Evolutionary conservation across 2,888 invertebrate species (phyloP).

Genomic region (Metalampra italica): DNA sequence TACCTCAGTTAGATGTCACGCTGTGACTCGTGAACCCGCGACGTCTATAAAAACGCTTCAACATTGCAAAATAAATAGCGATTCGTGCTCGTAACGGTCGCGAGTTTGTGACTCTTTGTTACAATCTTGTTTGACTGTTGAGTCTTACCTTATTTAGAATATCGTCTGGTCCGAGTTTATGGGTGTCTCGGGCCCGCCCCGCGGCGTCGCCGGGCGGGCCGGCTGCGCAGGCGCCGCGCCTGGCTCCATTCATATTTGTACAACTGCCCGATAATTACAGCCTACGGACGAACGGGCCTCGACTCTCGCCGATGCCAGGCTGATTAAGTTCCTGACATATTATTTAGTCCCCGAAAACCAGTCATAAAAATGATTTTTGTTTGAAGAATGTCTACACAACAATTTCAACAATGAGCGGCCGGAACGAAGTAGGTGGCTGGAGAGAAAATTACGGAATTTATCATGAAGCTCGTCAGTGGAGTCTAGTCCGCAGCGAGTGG

Average conservation of each 20-base stretch:
- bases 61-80: neutral
- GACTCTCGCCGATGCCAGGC: constrained; percentile 38
- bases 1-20: constrained; percentile 54
- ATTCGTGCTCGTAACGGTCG: constrained; percentile 4
- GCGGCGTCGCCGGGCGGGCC: constrained; percentile 33
- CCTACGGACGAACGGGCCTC: constrained; percentile 28
- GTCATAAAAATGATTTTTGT: neutral
- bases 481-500: constrained; percentile 18
- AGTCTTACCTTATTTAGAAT: constrained; percentile 21
- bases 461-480: constrained; percentile 15
- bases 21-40: constrained; percentile 26
- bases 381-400: constrained; percentile 16
- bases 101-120: constrained; percentile 8
- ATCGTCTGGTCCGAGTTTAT: constrained; percentile 28
- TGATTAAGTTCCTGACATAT: constrained; percentile 67
- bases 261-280: constrained; percentile 67
- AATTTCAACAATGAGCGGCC: constrained; percentile 23
- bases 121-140: constrained; percentile 2
- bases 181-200: constrained; percentile 31
- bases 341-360: constrained; percentile 48
- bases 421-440: constrained; percentile 21
- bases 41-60: constrained; percentile 20
- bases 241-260: constrained; percentile 63
- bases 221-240: constrained; percentile 42
- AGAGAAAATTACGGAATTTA: constrained; percentile 36